Conservation (phyloP, 2,113 vertebrate genomes). For the Sus scrofa region DNA sequence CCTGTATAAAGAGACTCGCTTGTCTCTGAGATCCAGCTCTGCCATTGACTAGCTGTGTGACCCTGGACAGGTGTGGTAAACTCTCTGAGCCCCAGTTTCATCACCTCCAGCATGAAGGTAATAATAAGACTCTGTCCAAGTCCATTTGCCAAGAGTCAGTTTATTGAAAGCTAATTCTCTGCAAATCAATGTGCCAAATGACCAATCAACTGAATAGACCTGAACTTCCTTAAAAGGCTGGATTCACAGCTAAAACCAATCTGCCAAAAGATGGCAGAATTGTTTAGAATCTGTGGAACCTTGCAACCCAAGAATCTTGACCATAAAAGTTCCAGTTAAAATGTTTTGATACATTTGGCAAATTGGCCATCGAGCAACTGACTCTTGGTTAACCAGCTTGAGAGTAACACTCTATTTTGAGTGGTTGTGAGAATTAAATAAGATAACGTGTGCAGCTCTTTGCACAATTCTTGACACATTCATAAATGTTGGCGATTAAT, state of each 20-base stretch:
- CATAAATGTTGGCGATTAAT: background rate
- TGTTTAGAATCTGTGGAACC: constrained; percentile 17
- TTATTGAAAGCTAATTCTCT: background rate
- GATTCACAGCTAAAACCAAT: constrained; percentile 17
- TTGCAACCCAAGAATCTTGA: background rate
- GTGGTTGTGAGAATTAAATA: background rate
- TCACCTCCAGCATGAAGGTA: background rate
- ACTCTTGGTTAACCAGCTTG: background rate
- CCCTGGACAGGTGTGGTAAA: background rate
- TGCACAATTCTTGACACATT: background rate
- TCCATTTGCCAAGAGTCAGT: background rate
- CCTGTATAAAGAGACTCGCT: background rate
- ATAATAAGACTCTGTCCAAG: background rate
- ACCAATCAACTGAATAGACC: background rate
- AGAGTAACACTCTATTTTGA: background rate
- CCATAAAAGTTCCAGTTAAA: background rate
- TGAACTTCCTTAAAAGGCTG: background rate
- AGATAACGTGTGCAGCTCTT: background rate
- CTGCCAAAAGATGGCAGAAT: background rate
- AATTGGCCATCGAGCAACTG: background rate
- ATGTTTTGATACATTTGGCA: background rate
- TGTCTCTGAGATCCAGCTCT: background rate
- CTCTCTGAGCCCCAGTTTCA: background rate
- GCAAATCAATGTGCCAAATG: background rate
- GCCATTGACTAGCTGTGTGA: no score